phyloP scores from a whole-genome alignment of 92 coral and sea anemone species.

The Palythoa heliodiscus region DNA sequence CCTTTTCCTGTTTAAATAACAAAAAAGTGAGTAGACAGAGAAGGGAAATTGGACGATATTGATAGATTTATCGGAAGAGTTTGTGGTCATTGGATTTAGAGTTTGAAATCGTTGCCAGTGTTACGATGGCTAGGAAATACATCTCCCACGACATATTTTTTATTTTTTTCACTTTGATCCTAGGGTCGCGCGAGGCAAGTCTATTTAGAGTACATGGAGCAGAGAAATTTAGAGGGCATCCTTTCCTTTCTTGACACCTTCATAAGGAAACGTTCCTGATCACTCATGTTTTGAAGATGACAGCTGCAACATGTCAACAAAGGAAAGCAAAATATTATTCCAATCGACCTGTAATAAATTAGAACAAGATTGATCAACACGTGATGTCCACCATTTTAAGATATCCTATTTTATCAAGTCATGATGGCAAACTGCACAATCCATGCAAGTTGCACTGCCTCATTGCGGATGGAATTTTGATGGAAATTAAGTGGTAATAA shows the following conservation, averaged over 20 bases:
- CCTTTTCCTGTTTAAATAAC: too few relatives aligned
- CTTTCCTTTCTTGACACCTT: slow-evolving; percentile 78
- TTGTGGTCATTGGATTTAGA: too few relatives aligned
- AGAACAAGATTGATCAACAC: too few relatives aligned
- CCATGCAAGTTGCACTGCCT: too few relatives aligned
- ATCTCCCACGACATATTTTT: neutral
- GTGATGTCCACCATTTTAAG: too few relatives aligned
- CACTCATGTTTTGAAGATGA: neutral
- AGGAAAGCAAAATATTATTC: too few relatives aligned
- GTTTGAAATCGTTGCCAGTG: neutral
- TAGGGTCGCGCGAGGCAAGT: slow-evolving; percentile 75
- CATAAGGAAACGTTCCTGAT: slow-evolving; percentile 62
- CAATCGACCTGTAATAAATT: too few relatives aligned
- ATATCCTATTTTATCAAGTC: too few relatives aligned
- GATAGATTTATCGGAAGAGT: neutral
- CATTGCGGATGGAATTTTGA: too few relatives aligned
- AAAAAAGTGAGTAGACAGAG: neutral
- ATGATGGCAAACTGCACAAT: too few relatives aligned
- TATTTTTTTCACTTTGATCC: slow-evolving; percentile 22
- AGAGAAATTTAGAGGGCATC: slow-evolving; percentile 69
- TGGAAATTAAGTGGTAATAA: too few relatives aligned
- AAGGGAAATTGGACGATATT: neutral
- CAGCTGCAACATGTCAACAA: too few relatives aligned
- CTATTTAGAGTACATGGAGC: slow-evolving; percentile 76
- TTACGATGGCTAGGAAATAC: neutral